Conservation (phyloP, 2,888 invertebrate species). For the Apamea epomidion region DNA sequence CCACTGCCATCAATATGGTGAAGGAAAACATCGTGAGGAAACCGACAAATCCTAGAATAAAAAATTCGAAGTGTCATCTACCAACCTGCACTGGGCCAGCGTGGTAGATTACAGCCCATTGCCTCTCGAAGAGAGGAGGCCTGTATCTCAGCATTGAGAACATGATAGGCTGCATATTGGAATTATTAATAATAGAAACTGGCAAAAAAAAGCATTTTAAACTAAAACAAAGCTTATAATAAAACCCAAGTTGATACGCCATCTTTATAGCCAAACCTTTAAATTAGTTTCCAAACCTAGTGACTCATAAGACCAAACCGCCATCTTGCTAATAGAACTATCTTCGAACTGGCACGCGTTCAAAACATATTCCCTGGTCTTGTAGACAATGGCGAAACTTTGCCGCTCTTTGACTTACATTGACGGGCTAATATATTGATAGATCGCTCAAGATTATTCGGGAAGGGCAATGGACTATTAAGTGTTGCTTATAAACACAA, state of each 20-base stretch:
- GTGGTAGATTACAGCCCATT: too few relatives aligned
- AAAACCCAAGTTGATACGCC: background rate
- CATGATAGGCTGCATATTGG: background rate
- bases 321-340: conserved; percentile 55
- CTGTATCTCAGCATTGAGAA: too few relatives aligned
- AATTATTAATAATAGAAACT: background rate
- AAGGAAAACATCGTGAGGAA: too few relatives aligned
- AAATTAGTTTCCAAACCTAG: conserved; percentile 17
- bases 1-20: too few relatives aligned
- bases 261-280: background rate
- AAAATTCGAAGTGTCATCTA: too few relatives aligned
- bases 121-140: too few relatives aligned
- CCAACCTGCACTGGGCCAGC: too few relatives aligned
- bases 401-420: conserved; percentile 31
- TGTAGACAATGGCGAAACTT: conserved; percentile 54
- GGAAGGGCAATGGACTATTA: conserved; percentile 13
- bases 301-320: conserved; percentile 29
- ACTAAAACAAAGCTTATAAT: background rate
- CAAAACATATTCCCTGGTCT: conserved; percentile 42
- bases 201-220: background rate
- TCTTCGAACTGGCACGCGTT: conserved; percentile 57
- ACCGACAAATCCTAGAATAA: too few relatives aligned
- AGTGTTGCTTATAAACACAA: background rate
- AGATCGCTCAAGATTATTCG: conserved; percentile 7
- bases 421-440: conserved; percentile 35